These are phyloP conservation scores for Salvelinus fontinalis DNA, from an alignment of 2,113 vertebrate genomes.

Conservation along the genomic window DNA sequence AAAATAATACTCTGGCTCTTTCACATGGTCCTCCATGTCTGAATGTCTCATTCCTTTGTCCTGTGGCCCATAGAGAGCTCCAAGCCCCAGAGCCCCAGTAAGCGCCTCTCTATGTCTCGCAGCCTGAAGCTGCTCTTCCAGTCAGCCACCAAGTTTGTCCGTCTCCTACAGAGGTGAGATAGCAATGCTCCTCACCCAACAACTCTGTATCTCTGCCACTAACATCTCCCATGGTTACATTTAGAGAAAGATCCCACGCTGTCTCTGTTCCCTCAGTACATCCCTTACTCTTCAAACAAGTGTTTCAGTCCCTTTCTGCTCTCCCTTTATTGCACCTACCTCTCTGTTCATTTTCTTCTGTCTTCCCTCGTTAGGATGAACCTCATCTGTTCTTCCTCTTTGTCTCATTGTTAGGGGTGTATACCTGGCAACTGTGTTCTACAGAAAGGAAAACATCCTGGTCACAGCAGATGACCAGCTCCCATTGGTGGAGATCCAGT, in stretches of 20 bases:
- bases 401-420: slow-evolving; percentile 65
- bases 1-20: not conserved
- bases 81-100: slow-evolving; percentile 64
- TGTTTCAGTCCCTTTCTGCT: no score
- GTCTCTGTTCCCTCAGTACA: not conserved
- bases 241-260: not conserved
- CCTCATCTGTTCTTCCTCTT: not conserved
- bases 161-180: slow-evolving; percentile 74
- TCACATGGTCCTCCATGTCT: not conserved
- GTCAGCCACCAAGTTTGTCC: slow-evolving; percentile 78
- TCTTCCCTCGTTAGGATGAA: not conserved
- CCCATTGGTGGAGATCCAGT: slow-evolving; percentile 78
- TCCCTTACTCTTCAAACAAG: no score
- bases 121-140: slow-evolving; percentile 80
- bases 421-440: slow-evolving; percentile 74
- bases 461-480: slow-evolving; percentile 76
- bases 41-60: slow-evolving; percentile 15
- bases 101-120: slow-evolving; percentile 73
- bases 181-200: not conserved
- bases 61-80: slow-evolving; percentile 61
- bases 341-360: not conserved
- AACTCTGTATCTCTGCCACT: not conserved
- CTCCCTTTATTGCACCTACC: not conserved
- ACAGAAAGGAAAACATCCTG: slow-evolving; percentile 76
- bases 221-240: not conserved